Conservation (phyloP, 2,888 invertebrate genomes). For the Clusia tigrina region DNA sequence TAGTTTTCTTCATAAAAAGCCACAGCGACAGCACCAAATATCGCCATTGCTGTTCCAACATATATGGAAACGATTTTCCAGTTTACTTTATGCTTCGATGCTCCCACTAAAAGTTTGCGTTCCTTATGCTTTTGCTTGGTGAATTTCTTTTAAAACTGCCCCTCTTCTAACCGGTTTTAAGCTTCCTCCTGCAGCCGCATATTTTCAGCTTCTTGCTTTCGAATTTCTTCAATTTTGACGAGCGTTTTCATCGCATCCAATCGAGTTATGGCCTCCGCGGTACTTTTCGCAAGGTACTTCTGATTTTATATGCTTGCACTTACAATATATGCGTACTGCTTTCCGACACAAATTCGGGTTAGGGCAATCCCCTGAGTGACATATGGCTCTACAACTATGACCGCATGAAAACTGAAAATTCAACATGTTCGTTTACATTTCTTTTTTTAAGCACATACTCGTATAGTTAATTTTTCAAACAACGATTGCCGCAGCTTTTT, state of each 20-base stretch:
- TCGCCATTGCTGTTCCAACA: slow-evolving; percentile 35
- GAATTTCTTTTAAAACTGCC: slow-evolving; percentile 80
- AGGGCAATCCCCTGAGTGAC: slow-evolving; percentile 78
- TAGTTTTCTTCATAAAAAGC: slow-evolving; percentile 53
- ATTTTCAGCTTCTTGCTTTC: slow-evolving; percentile 68
- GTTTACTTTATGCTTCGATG: slow-evolving; percentile 38
- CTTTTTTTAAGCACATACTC: neutral
- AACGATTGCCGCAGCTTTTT: slow-evolving; percentile 80
- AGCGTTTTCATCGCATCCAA: slow-evolving; percentile 73
- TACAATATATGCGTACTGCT: slow-evolving; percentile 80
- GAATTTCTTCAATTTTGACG: slow-evolving; percentile 65
- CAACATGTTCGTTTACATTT: slow-evolving; percentile 1
- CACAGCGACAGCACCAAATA: slow-evolving; percentile 47
- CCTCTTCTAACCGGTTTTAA: slow-evolving; percentile 76
- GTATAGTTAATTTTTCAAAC: slow-evolving; percentile 75
- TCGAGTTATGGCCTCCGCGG: slow-evolving; percentile 51
- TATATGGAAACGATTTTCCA: slow-evolving; percentile 45
- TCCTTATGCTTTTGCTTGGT: slow-evolving; percentile 71
- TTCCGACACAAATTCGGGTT: slow-evolving; percentile 76
- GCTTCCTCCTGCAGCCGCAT: slow-evolving; percentile 67
- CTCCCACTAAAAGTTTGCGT: slow-evolving; percentile 56
- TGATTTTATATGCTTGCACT: slow-evolving; percentile 79
- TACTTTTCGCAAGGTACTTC: slow-evolving; percentile 75
- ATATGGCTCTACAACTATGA: slow-evolving; percentile 79
- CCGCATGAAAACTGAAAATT: slow-evolving; percentile 77